Base-by-base conservation (phyloP, 2,113 vertebrate genomes). In the Platichthys stellatus region DNA sequence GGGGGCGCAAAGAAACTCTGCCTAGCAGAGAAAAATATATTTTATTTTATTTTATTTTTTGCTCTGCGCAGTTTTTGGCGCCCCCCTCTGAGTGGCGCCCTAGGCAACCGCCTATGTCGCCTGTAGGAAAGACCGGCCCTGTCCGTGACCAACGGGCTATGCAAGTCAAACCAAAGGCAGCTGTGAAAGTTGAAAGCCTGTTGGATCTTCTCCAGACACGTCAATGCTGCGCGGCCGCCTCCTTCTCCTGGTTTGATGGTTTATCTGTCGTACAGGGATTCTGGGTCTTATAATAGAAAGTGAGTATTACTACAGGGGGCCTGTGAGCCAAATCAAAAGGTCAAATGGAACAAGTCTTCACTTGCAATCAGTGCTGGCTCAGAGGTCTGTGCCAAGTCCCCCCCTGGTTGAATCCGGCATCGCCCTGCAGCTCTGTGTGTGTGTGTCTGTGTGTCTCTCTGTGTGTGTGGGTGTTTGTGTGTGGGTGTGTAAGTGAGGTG, bases 311-410 rank as follows among this genome's bases (percentile, higher is more conserved):
- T 90, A 79, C 57, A 75, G 82, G 74, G 18, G 74, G 84, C 73
- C 81, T 83, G 65, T 47, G 84, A 88, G 91, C 89, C 89, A 92
- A 90, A 85, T 88, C 89, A 91, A 75, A 90, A 89, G 91, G 91
- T 92, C 92, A 93, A 86, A 87, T 82, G 80, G 78, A 84, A 85
- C 85, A 83, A 86, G 89, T 90, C 80, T 88, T 93, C 83, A 88
- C 82, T 73, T 75, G 58, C 89, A 92, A 90, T 93, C 89, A 90
- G 90, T 85, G 83, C 88, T 86, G 82, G 85, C 74, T 82, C 51
- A 24, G 24, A 76, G 81, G 74, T 75, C 76, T 74, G 74, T 88
- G 91, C 89, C 91, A 91, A 89, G 79, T 89, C 80, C 77, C 83
- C 69, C 69, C 28, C 10, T 72, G 74, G 78, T 35, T 79, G 73